Evolutionary conservation across 2,113 vertebrate genomes (phyloP), one percentile per base, ranked within the genome.

Genomic region (Silurus glanis): DNA sequence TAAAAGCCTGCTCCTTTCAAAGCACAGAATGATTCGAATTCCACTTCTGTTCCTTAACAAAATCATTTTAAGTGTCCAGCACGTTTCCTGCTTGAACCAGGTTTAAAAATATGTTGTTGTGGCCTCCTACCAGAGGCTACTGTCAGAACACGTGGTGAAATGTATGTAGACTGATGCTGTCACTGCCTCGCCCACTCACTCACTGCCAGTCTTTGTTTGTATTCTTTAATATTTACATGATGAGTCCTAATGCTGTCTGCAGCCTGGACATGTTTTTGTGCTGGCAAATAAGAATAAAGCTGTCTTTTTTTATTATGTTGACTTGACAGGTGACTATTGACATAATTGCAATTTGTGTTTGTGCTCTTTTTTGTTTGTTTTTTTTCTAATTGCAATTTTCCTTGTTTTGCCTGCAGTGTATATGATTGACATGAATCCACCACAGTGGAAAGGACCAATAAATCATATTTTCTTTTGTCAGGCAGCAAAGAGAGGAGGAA

Each of bases 21-120:
- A 49, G 69, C 45, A 74, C 28, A 74, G 71, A 74, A 74, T 23
- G 19, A 49, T 21, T 74, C 4, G 19, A 74, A 74, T 74, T 47
- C 71, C 47, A 74, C 47, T 49, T 74, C 71, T 2, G 8, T 74
- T 74, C 47, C 17, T 71, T 28, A 45, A 6, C 4, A 37, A 72
- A 74, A 2, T 49, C 45, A 74, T 74, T 74, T 74, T 16, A 49
- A 74, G 9, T 45, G 19, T 49, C 45, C 71, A 49, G 9, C 4
- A 74, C 51, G 16, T 72, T 72, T 72, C 19, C 8, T 49, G 45
- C 71, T 74, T 74, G 45, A 74, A 10, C 19, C 47, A 74, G 69
- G 71, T 74, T 74, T 49, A 72, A 72, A 72, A 72, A 47, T 72
- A 72, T 72, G 71, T 74, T 74, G 47, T 74, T 74, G 9, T 51